These are phyloP conservation scores for Grantiella picta DNA, from an alignment of 2,113 vertebrate species.

Conservation along the genomic window DNA sequence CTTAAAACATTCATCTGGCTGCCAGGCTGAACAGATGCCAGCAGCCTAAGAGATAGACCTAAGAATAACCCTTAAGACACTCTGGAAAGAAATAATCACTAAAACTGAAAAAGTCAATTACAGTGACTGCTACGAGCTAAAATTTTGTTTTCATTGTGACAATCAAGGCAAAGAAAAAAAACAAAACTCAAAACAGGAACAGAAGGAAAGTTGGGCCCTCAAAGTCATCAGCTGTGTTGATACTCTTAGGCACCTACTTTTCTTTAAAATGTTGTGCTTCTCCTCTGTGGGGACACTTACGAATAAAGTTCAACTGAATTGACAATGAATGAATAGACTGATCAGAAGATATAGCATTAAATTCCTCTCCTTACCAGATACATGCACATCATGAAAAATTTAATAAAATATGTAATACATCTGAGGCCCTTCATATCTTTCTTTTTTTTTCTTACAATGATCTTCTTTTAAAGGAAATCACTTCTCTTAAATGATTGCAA, in stretches of 20 bases:
- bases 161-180: neutral
- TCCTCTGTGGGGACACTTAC: neutral
- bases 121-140: neutral
- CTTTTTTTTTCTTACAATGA: neutral
- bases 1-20: slow-evolving; percentile 12
- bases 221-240: neutral
- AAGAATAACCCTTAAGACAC: slow-evolving; percentile 29
- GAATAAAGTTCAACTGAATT: neutral
- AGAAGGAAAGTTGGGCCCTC: neutral
- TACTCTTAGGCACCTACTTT: neutral
- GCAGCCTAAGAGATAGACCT: slow-evolving; percentile 24
- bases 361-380: neutral
- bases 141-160: neutral
- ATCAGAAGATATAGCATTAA: neutral
- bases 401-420: neutral
- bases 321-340: neutral
- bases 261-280: neutral
- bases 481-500: neutral
- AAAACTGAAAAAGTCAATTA: neutral
- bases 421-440: neutral
- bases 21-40: slow-evolving; percentile 31
- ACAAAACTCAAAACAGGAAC: neutral
- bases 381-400: neutral
- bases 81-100: neutral
- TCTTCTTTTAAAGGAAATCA: neutral